Evolutionary conservation across 92 coral and sea anemone species (phyloP).

Genomic region (Heteractis magnifica): DNA sequence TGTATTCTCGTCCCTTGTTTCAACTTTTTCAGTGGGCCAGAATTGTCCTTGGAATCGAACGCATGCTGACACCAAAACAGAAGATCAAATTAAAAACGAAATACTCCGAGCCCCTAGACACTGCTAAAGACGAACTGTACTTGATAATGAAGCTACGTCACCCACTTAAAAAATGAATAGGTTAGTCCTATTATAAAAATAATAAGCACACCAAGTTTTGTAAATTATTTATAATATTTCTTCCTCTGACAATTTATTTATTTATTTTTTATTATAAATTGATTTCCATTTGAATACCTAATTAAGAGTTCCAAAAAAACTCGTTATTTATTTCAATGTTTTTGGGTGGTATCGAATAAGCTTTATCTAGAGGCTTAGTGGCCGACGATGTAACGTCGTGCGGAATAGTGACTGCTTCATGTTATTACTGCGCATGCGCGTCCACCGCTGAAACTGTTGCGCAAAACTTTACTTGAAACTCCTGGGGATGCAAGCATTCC

Average conservation of each 20-base stretch:
- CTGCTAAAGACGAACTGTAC: conserved; percentile 46
- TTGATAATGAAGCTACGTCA: conserved; percentile 76
- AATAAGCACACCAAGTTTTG: neutral
- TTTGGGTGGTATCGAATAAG: too few relatives aligned
- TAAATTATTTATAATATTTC: neutral
- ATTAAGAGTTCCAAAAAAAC: too few relatives aligned
- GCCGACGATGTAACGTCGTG: too few relatives aligned
- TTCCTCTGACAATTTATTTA: neutral
- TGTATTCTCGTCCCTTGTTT: neutral
- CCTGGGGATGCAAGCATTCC: too few relatives aligned
- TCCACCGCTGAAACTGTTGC: too few relatives aligned
- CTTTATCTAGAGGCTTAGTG: too few relatives aligned
- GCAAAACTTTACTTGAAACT: too few relatives aligned
- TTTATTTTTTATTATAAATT: neutral
- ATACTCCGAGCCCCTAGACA: conserved; percentile 58
- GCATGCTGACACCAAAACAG: conserved; percentile 76
- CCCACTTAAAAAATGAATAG: conserved; percentile 44
- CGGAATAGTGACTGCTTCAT: too few relatives aligned
- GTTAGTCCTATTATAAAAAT: neutral
- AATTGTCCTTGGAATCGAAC: conserved; percentile 71
- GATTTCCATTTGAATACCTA: neutral
- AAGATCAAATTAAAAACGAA: conserved; percentile 54
- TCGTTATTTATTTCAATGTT: too few relatives aligned
- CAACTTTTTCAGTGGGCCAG: conserved; percentile 64
- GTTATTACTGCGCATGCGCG: too few relatives aligned